Evolutionary conservation across 2,888 invertebrate species (phyloP), one percentile per base, ranked within the genome.

Genomic region (Clistopyga incitator): DNA sequence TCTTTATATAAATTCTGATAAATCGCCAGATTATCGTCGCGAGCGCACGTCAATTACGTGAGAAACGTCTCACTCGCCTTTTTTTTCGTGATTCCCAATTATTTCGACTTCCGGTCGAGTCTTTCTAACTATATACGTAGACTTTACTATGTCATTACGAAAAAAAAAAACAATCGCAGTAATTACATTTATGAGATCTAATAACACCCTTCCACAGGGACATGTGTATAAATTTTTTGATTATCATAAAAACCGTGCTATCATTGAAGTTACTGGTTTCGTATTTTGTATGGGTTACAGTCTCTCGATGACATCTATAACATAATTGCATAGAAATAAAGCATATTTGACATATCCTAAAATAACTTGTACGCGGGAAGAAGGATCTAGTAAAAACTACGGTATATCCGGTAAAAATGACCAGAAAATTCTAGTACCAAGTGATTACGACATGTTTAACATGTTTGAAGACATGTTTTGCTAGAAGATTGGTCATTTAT

Each of bases 31-130:
- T 70, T 34, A 52, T 70, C 25, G n/a, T 54, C 29, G 34, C 15
- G 34, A 52, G 11, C 13, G 25, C 50, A 47, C 47, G 3, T 52
- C 70, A 38, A 54, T 11, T 34, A 15, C 38, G 13, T 50, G 10
- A 42, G 54, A 42, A 50, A 38, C 38, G 15, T 70, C 38, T 38
- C 15, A 38, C 52, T 52, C 34, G 52, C 70, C 15, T 29, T 20
- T 13, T 29, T 25, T 13, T n/a, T 29, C 25, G 34, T 29, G 18
- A 6, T 52, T n/a, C n/a, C 8, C 23, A 52, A 54, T 70, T 54
- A 70, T 54, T 23, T 20, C 54, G 13, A 70, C 70, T 70, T 54
- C 54, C 70, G 25, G 38, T 70, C 20, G 23, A 70, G 20, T 38
- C 52, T 15, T 20, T 13, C 10, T 4, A n/a, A 29, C 8, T 6